Evolutionary conservation across 2,113 vertebrate species (phyloP).

Genomic region (Ancistrus triradiatus): DNA sequence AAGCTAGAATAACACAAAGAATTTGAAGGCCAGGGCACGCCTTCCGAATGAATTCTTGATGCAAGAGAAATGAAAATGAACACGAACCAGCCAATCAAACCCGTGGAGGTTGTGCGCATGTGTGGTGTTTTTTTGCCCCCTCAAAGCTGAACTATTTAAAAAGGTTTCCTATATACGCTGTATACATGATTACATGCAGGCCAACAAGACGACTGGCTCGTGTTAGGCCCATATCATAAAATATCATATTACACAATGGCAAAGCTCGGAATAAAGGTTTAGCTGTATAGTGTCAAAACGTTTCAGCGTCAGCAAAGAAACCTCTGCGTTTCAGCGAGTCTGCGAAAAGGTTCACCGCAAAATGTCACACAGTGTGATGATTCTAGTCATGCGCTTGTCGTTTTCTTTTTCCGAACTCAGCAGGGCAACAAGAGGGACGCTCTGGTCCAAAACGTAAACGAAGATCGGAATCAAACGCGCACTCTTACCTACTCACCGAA

Average conservation of each 20-base stretch:
- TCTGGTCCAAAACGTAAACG: no score
- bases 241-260: slow-evolving; percentile 54
- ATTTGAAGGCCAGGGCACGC: slow-evolving; percentile 39
- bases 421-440: slow-evolving; percentile 35
- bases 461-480: no score
- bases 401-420: slow-evolving; percentile 25
- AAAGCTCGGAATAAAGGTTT: slow-evolving; percentile 54
- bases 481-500: no score
- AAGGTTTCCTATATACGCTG: slow-evolving; percentile 52
- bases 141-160: no score
- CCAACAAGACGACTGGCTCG: slow-evolving; percentile 56
- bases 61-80: slow-evolving; percentile 69
- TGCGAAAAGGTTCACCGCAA: slow-evolving; percentile 36
- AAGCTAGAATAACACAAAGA: slow-evolving; percentile 49
- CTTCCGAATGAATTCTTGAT: slow-evolving; percentile 69
- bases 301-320: slow-evolving; percentile 57
- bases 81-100: slow-evolving; percentile 55
- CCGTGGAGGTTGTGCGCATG: slow-evolving; percentile 29
- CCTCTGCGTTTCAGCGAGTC: slow-evolving; percentile 24
- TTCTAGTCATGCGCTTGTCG: slow-evolving; percentile 27
- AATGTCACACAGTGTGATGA: neutral
- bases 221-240: slow-evolving; percentile 58
- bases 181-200: slow-evolving; percentile 61
- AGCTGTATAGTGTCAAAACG: slow-evolving; percentile 54
- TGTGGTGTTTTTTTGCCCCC: slow-evolving; percentile 9